Percentiles rank a stretch among this genome's conserved stretches.
Conservation (phyloP, 2,113 vertebrate genomes). For the Leptodactylus fuscus region DNA sequence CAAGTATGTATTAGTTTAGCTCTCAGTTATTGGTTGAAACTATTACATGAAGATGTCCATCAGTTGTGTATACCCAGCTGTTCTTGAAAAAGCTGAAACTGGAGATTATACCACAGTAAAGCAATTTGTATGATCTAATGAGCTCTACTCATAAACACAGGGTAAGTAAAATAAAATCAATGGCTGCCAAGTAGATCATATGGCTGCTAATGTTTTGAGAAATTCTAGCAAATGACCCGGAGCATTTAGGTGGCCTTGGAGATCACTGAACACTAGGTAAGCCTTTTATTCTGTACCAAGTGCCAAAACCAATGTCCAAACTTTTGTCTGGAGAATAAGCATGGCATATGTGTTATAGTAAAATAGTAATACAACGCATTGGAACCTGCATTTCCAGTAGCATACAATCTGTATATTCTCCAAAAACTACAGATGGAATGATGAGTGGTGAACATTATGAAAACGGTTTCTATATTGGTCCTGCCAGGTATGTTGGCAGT, state of each 20-base stretch:
- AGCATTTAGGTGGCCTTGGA: not conserved
- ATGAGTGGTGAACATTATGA: not conserved
- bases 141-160: not conserved
- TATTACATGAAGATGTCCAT: not conserved
- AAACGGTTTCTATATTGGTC: not conserved
- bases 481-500: not conserved
- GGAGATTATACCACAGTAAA: not conserved
- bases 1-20: too few species aligned
- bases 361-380: not conserved
- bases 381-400: not conserved
- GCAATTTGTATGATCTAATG: not conserved
- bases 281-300: not conserved
- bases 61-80: not conserved
- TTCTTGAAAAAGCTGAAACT: not conserved
- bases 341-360: not conserved
- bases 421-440: not conserved
- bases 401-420: not conserved
- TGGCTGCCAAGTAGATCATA: slow-evolving; percentile 5
- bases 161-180: not conserved
- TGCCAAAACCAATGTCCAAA: not conserved
- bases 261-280: not conserved
- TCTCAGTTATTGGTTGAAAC: too few species aligned
- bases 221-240: not conserved
- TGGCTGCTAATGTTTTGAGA: slow-evolving; percentile 3
- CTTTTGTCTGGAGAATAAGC: not conserved